Base-by-base conservation (phyloP, 2,888 invertebrate genomes). In the Lissocephala sabroskyi region DNA sequence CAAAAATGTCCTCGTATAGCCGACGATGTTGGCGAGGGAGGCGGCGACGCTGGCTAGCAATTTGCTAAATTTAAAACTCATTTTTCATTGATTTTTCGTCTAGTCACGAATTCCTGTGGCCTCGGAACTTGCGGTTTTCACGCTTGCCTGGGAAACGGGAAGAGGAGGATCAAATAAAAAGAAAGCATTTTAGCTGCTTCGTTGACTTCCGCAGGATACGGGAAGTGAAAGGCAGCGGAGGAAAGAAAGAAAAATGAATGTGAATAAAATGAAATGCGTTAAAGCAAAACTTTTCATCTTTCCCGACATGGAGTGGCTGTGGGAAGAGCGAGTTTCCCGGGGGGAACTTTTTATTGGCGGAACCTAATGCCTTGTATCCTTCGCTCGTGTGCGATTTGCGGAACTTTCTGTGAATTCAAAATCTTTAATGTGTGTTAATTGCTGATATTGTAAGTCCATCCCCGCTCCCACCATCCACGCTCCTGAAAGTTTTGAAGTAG, bases 341-440 rank as follows among this genome's bases (percentile, higher is more conserved):
- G 7, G 23, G 23, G 23, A 23, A 23, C 3, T 23, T 23, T 30
- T 30, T 30, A 30, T 30, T 30, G 3, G 7, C 3, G 30, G 11
- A 7, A 30, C 6, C 9, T n/a, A n/a, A n/a, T n/a, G n/a, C n/a
- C n/a, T n/a, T n/a, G n/a, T n/a, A n/a, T n/a, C n/a, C n/a, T n/a
- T n/a, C n/a, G n/a, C n/a, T n/a, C n/a, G n/a, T n/a, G n/a, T n/a
- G n/a, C n/a, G n/a, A n/a, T n/a, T n/a, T n/a, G n/a, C n/a, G n/a
- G n/a, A n/a, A n/a, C n/a, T n/a, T n/a, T n/a, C n/a, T n/a, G n/a
- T n/a, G n/a, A n/a, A n/a, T n/a, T n/a, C n/a, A n/a, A 60, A 60
- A 65, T 60, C 66, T 60, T 77, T 59, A 70, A 71, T 71, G 61
- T 58, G 56, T 41, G 61, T 51, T 75, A 70, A 71, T 77, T 77